Conservation (phyloP, 2,888 invertebrate species). For the Cantharis rufa region DNA sequence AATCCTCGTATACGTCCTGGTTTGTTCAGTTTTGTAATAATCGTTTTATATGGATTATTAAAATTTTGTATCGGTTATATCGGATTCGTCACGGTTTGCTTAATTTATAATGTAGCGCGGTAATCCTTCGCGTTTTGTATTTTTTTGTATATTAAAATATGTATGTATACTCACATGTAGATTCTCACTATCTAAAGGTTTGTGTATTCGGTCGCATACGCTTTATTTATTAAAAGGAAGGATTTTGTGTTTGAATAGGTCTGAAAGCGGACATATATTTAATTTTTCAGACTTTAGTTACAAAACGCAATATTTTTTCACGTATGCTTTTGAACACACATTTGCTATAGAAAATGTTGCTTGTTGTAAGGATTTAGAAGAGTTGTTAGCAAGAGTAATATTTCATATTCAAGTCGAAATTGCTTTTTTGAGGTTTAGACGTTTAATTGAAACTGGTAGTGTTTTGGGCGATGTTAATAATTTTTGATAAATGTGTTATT, state of each 20-base stretch:
- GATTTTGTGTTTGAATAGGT: not conserved
- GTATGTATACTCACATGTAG: not conserved
- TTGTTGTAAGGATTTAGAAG: not conserved
- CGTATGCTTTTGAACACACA: not conserved
- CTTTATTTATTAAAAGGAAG: not conserved
- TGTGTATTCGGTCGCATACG: not conserved
- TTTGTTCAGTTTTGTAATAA: not conserved
- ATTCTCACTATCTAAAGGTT: not conserved
- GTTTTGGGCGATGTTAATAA: not conserved
- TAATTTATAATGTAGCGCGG: not conserved
- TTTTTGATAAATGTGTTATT: slow-evolving; percentile 3
- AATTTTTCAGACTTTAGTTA: not conserved
- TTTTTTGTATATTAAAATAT: not conserved
- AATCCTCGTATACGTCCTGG: not conserved
- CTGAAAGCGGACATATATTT: not conserved
- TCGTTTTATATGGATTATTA: not conserved
- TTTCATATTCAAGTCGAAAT: not conserved
- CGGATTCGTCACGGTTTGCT: not conserved
- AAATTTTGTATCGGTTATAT: not conserved
- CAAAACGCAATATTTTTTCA: not conserved
- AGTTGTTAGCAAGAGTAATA: not conserved
- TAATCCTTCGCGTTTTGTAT: not conserved
- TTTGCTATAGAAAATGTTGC: not conserved
- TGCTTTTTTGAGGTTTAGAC: not conserved
- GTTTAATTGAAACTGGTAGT: not conserved